These are phyloP conservation scores for Drosophila parthenogenetica DNA, from an alignment of 2,888 invertebrate genomes.

Conservation along the genomic window DNA sequence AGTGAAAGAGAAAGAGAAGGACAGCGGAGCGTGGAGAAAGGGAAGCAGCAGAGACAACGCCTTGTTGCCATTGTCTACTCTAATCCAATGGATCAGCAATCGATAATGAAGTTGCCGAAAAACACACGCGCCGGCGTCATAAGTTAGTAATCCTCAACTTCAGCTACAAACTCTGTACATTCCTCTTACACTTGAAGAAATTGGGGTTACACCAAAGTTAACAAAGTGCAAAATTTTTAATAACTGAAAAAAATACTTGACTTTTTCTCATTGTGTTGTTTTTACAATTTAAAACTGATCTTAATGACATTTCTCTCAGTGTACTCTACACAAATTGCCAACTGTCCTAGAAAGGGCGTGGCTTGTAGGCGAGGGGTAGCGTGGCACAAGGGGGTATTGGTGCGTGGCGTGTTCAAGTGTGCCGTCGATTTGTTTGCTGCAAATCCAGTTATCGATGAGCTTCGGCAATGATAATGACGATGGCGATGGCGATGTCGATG, in stretches of 20 bases:
- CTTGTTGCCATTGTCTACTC: conserved; percentile 64
- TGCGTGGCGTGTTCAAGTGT: conserved; percentile 56
- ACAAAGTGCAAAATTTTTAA: too few species aligned
- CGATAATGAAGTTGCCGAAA: conserved; percentile 80
- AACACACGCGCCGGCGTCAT: conserved; percentile 71
- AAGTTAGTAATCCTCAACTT: conserved; percentile 49
- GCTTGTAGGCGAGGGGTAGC: too few species aligned
- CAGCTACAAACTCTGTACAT: neutral
- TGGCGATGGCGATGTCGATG: conserved; percentile 1
- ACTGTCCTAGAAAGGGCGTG: neutral
- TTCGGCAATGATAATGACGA: conserved; percentile 31
- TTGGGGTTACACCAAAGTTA: too few species aligned
- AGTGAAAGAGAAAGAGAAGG: neutral
- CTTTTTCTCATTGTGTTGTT: too few species aligned
- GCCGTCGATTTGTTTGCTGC: conserved; percentile 75
- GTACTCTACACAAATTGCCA: neutral
- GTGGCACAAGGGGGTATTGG: neutral
- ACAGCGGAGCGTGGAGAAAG: neutral
- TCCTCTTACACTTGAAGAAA: neutral
- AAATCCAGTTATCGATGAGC: conserved; percentile 82
- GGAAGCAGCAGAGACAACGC: conserved; percentile 25
- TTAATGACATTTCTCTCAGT: neutral
- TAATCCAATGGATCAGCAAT: conserved; percentile 78
- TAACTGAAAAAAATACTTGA: too few species aligned
- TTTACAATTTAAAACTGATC: too few species aligned